Evolutionary conservation across 2,113 vertebrate species (phyloP), one percentile per base, ranked within the genome.

Genomic region (Cavia aperea): DNA sequence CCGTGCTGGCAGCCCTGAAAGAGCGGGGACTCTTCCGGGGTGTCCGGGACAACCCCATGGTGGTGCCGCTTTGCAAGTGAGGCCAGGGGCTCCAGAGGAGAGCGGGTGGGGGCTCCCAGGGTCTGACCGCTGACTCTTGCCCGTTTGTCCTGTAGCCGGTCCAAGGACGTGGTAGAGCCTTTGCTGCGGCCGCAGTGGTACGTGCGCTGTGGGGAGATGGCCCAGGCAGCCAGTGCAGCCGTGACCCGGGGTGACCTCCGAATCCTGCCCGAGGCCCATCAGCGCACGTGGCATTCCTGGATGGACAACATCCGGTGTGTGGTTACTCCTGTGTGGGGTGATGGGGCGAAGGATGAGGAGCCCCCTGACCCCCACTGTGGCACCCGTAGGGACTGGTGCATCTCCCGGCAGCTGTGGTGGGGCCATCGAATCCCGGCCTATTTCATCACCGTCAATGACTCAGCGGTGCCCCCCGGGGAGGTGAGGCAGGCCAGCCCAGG

Each of bases 371-470:
- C 8, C 15, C 2, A 0, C 4, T 24, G 7, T 10, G 0, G 18
- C 46, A 1, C 36, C 33, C 14, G 5, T 78, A 97, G 97, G 93
- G 97, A 97, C 83, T 99, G 99, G 99, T 99, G 99, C 72, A 99
- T 99, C 96, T 99, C 99, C 65, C 98, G 98, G n/a, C 99, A 99
- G 97, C 97, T 99, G 91, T 99, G 99, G 99, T 99, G 99, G 99
- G 99, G 99, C 94, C 99, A 99, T 92, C 98, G 98, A 65, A 99
- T 99, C 95, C 99, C 99, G 0, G 98, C 98, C 18, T 99, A 99
- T 95, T 99, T 99, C 46, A 56, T 99, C 96, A 98, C 98, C 0
- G 96, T 99, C 63, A 85, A 46, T 0, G 98, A 99, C 91, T 96
- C 98, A 0, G 97, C 98, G 0, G 97, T 98, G 39, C 98, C 98